Evolutionary conservation across 2,888 invertebrate genomes (phyloP), one percentile per base, ranked within the genome.

Genomic region (Lutraria lutraria): DNA sequence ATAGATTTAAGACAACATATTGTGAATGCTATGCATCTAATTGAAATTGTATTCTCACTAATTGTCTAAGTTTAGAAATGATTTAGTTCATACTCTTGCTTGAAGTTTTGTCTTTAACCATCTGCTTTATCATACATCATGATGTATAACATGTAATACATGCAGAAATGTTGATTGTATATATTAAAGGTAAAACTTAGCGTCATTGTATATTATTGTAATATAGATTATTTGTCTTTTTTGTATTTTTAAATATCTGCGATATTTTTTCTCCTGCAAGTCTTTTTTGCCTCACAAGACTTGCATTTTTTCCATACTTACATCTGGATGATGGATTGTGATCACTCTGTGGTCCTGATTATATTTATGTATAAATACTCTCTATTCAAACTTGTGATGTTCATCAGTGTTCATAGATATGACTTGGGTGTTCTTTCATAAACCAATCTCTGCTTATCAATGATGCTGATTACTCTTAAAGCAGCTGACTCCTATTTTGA

Each of bases 241-340:
- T 60, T 21, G 43, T 83, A 83, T 29, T 84, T 43, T 63, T 52
- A 83, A 29, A 60, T 72, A 84, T 19, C 84, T 84, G 84, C 84
- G 84, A 84, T 84, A 84, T 84, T 84, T 83, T 60, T 60, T 19
- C 60, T 72, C 76, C 21, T 84, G 84, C 84, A 83, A 83, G 83
- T 29, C 34, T 76, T 83, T 68, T 53, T 31, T 83, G 82, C 54
- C 63, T 72, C 76, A 72, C 53, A n/a, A 25, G 72, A 84, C 84
- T 53, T 84, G 84, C 76, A 72, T 53, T 72, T 84, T 72, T 84
- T 63, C 43, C 53, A 60, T 60, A n/a, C n/a, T n/a, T 60, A 60
- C 21, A 56, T 60, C 21, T 60, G 60, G 60, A 60, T 60, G 8
- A 21, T 60, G 60, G n/a, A 60, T 60, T 60, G 60, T 60, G 60